Evolutionary conservation across 2,797 vertebrate genomes (phyloP), one percentile per base, ranked within the genome.

Genomic region (Siniperca undulata): DNA sequence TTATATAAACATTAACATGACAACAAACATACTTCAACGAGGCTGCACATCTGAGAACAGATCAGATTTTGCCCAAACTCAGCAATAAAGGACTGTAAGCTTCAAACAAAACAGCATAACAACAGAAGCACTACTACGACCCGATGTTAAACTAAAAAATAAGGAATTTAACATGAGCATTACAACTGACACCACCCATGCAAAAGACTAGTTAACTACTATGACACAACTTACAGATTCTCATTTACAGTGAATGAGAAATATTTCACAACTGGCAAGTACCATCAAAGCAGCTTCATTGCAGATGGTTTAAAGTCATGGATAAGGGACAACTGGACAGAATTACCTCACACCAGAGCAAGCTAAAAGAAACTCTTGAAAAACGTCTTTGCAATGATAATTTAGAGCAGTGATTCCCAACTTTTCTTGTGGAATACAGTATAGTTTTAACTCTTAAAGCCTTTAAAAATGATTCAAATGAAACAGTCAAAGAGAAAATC

Each of bases 261-360:
- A 82, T 11, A 27, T 46, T 75, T 69, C 34, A 36, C 1, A 53
- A 14, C 3, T 60, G 27, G 24, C 5, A 48, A 24, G n/a, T 3
- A 46, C 7, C 27, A 52, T 40, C 14, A 74, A 70, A 62, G 53
- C 4, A 3, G 72, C 81, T 65, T 83, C 42, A 79, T 56, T 90
- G 87, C 90, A 94, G 88, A 92, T 91, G 89, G 86, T 72, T 82
- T 79, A 9, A 30, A 42, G 40, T 82, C 71, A 10, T 82, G 87
- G 89, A 93, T 89, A 48, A 91, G 60, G 3, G 59, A 86, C 88
- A 90, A 24, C 86, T 90, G 89, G 77, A 70, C 40, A 71, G 59
- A 82, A 72, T 75, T 12, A 59, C 24, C 13, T 59, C 60, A 70
- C 34, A 20, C 19, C n/a, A 61, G 19, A 67, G 59, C 7, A 34